Evolutionary conservation across 2,113 vertebrate genomes (phyloP).

Genomic region (Ammodytes marinus): DNA sequence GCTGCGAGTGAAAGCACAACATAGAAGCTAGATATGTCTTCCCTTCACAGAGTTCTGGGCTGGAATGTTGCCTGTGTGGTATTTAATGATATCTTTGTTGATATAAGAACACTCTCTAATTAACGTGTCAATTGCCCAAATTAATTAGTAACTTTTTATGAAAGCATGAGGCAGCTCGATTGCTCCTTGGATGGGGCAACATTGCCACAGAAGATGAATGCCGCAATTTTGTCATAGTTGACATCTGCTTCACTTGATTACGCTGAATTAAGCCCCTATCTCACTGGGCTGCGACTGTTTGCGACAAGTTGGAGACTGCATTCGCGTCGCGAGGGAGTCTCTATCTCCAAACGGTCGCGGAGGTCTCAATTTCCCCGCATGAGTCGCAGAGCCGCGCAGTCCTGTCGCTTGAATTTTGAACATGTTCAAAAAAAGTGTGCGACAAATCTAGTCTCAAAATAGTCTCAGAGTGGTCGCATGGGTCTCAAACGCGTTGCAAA

Average conservation of each 20-base stretch:
- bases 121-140: not conserved
- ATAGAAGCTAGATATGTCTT: not conserved
- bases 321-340: too few species aligned
- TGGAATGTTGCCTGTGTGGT: not conserved
- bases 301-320: too few species aligned
- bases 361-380: too few species aligned
- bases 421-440: too few species aligned
- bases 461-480: too few species aligned
- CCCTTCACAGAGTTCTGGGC: not conserved
- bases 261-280: too few species aligned
- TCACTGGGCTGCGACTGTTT: too few species aligned
- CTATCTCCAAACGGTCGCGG: too few species aligned
- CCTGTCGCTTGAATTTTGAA: too few species aligned
- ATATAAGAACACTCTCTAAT: not conserved
- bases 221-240: not conserved
- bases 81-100: not conserved
- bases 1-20: not conserved
- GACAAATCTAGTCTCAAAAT: too few species aligned
- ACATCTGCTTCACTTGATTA: not conserved
- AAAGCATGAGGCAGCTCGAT: not conserved
- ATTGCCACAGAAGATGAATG: not conserved
- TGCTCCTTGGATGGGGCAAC: not conserved
- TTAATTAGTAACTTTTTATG: not conserved
- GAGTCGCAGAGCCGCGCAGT: too few species aligned
- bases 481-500: too few species aligned